Evolutionary conservation across 2,113 vertebrate genomes (phyloP).

Genomic region (Dicrurus megarhynchus): DNA sequence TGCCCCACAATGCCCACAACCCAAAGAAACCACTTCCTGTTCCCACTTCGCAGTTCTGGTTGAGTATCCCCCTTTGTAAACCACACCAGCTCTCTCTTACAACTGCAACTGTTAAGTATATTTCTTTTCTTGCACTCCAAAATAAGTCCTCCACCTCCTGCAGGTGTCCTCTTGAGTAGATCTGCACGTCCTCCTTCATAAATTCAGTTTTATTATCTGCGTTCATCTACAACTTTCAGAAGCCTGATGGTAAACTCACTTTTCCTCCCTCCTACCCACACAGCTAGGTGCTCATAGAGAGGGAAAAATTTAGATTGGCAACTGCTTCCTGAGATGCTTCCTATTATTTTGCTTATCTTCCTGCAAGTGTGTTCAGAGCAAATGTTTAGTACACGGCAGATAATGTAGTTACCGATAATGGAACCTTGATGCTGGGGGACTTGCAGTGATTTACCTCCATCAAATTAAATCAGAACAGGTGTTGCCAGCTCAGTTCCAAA

Average conservation of each 20-base stretch:
- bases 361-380: slow-evolving; percentile 35
- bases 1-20: background rate
- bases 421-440: slow-evolving; percentile 17
- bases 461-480: slow-evolving; percentile 60
- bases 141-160: background rate
- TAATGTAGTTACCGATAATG: slow-evolving; percentile 40
- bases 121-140: background rate
- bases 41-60: background rate
- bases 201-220: background rate
- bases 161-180: background rate
- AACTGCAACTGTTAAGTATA: background rate
- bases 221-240: background rate
- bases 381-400: slow-evolving; percentile 1
- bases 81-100: background rate
- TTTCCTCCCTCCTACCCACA: background rate
- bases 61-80: background rate
- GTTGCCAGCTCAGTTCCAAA: slow-evolving; percentile 12
- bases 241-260: background rate
- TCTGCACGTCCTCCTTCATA: background rate
- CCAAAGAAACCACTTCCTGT: background rate
- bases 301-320: background rate
- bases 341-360: slow-evolving; percentile 53
- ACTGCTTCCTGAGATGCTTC: slow-evolving; percentile 2
- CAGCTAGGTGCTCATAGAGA: background rate
- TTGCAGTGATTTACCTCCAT: slow-evolving; percentile 40